These are phyloP conservation scores for Chironomus striatipennis DNA, from an alignment of 1,140 invertebrate species.

Conservation along the genomic window DNA sequence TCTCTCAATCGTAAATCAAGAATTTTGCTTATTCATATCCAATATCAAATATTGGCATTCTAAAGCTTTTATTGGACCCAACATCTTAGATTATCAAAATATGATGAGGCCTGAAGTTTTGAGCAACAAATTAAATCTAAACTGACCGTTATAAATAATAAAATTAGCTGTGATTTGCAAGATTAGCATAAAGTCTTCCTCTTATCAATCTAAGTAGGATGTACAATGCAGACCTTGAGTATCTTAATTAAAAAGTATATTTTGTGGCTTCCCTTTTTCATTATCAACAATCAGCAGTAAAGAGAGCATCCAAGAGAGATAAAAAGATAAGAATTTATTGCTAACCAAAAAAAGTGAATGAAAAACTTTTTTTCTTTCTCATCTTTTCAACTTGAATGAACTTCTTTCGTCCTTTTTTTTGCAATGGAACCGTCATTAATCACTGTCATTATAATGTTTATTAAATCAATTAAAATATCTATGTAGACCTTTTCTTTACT, in stretches of 20 bases:
- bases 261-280: neutral
- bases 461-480: slow-evolving; percentile 7
- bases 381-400: neutral
- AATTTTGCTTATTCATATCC: too few species aligned
- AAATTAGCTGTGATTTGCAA: too few species aligned
- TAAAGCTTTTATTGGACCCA: too few species aligned
- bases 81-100: too few species aligned
- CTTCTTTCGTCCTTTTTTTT: neutral
- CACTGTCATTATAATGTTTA: slow-evolving; percentile 9
- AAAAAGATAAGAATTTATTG: neutral
- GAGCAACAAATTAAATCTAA: too few species aligned
- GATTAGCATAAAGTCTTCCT: too few species aligned
- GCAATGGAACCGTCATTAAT: slow-evolving; percentile 5
- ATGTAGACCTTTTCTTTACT: neutral
- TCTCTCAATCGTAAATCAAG: too few species aligned
- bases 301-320: neutral
- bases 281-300: neutral
- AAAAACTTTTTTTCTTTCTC: neutral
- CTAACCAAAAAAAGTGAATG: neutral
- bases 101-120: too few species aligned
- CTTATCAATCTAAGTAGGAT: too few species aligned
- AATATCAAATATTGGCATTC: too few species aligned
- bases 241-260: neutral
- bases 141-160: too few species aligned
- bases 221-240: too few species aligned